Evolutionary conservation across 2,113 vertebrate genomes (phyloP).

Genomic region (Oophaga pumilio): DNA sequence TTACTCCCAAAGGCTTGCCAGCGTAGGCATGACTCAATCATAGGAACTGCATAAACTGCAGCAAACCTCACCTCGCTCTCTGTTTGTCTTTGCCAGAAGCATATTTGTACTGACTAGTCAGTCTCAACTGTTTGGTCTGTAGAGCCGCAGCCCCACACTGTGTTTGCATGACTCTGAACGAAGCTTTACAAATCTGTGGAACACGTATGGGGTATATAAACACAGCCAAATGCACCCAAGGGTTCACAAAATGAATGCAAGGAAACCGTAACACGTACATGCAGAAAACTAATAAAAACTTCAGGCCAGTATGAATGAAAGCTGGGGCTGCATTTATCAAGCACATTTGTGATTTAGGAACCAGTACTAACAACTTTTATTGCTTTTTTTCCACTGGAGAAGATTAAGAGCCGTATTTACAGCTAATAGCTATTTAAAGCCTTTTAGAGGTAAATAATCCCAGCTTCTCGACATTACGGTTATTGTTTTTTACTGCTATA

Average conservation of each 20-base stretch:
- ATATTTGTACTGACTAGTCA: constrained; percentile 45
- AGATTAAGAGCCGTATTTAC: background rate
- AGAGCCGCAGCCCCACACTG: constrained; percentile 1
- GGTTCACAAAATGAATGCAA: constrained; percentile 2
- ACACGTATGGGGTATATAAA: constrained; percentile 36
- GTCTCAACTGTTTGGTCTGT: constrained; percentile 36
- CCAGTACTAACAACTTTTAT: background rate
- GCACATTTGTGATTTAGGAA: background rate
- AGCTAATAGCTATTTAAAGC: background rate
- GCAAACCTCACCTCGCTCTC: constrained; percentile 13
- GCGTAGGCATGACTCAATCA: constrained; percentile 45
- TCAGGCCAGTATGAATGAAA: background rate
- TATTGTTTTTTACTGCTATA: background rate
- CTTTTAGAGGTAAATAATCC: constrained; percentile 14
- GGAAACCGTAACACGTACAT: background rate
- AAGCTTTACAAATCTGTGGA: background rate
- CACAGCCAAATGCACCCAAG: background rate
- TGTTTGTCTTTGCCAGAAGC: constrained; percentile 28
- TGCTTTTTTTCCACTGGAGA: background rate
- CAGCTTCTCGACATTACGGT: background rate
- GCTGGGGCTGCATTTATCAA: background rate
- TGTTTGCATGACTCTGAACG: constrained; percentile 1
- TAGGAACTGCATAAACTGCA: constrained; percentile 16
- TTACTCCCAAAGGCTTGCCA: constrained; percentile 33
- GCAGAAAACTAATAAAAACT: background rate